phyloP scores from a whole-genome alignment of 2,113 vertebrate genomes.

The Oryzias javanicus region DNA sequence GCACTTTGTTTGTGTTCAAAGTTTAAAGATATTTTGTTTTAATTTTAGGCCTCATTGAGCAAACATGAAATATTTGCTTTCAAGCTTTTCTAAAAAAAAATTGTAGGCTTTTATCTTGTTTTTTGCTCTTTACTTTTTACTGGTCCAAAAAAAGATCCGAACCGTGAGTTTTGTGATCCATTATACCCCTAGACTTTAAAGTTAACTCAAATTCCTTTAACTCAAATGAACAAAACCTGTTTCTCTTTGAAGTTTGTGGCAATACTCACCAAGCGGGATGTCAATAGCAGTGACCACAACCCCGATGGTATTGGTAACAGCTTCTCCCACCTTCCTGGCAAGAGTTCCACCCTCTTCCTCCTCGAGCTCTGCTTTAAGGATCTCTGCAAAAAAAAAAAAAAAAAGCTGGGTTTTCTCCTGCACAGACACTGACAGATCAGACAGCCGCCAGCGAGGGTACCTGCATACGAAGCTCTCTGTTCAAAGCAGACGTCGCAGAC shows the following conservation, averaged over 20 bases:
- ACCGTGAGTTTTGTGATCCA: no score
- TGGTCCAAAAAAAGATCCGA: no score
- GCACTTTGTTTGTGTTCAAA: no score
- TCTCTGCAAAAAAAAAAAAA: slow-evolving; percentile 69
- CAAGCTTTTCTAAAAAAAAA: no score
- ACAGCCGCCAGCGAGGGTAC: slow-evolving; percentile 23
- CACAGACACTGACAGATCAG: background rate
- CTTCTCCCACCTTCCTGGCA: slow-evolving; percentile 96
- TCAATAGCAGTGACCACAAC: slow-evolving; percentile 97
- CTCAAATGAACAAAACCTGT: background rate
- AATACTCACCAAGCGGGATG: slow-evolving; percentile 91
- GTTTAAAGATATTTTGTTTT: no score
- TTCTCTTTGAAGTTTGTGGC: slow-evolving; percentile 4
- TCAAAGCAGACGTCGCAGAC: slow-evolving; percentile 96
- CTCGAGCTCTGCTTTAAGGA: slow-evolving; percentile 78
- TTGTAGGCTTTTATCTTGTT: no score
- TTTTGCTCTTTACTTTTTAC: no score
- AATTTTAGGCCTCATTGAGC: no score
- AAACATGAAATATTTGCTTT: no score
- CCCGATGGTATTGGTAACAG: slow-evolving; percentile 94
- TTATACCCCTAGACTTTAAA: no score
- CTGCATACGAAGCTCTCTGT: slow-evolving; percentile 63
- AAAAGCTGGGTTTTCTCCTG: background rate
- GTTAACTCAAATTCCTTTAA: no score
- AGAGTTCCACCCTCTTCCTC: slow-evolving; percentile 94